Base-by-base conservation (phyloP, 1,140 invertebrate genomes). In the Pseudomyrmex pallidus region DNA sequence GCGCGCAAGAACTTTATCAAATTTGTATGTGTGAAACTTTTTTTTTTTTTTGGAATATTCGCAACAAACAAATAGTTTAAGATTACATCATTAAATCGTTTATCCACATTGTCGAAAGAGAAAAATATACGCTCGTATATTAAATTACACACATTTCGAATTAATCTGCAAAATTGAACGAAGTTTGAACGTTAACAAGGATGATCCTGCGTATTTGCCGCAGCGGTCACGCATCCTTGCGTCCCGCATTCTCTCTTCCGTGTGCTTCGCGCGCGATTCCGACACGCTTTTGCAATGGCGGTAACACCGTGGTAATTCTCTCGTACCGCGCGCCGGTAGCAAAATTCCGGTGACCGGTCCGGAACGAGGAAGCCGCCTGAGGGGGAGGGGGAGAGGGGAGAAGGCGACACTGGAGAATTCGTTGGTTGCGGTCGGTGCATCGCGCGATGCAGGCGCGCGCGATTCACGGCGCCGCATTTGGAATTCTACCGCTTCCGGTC, bases 401-500 rank as follows among this genome's bases (percentile, higher is more conserved):
- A 44, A 56, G 13, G 20, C 57, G 64, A 74, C 57, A 52, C 25
- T 35, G 52, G 22, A 74, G 82, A 83, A 63, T 66, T 84, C 57
- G 64, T 85, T 76, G 44, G 83, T 91, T 86, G 89, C 89, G 84
- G 48, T 76, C 56, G 70, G 80, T 72, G 85, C 76, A 50, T 85
- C 67, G 85, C 78, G 57, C 46, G 70, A 61, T 74, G 70, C 56
- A 74, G 35, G 17, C 59, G 67, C 83, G 73, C 85, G 84, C 88
- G 90, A 91, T 91, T 92, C 92, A 91, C 88, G 87, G 80, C 54
- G 83, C 46, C 86, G 91, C 90, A 91, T 92, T 92, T 92, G 80
- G 89, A 90, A 92, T 92, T 91, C 90, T 86, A 88, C 83, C 84
- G 86, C 84, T 90, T 91, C 90, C 91, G 85, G 82, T 64, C 73